These are phyloP conservation scores for Rhynchonycteris naso DNA, from an alignment of 2,797 vertebrate genomes.

Conservation along the genomic window DNA sequence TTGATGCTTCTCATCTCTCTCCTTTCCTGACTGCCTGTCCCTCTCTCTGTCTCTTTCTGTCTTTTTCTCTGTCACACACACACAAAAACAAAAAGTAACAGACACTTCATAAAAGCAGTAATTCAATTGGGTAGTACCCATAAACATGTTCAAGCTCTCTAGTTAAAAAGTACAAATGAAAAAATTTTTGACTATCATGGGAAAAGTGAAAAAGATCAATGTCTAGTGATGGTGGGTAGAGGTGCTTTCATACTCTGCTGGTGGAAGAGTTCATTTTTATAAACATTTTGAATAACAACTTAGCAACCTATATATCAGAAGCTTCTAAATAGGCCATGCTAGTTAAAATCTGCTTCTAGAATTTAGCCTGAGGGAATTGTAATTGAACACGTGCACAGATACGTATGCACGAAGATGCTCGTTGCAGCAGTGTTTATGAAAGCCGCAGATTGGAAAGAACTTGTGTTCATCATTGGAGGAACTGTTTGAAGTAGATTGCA, in stretches of 20 bases:
- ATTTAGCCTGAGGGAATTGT: slow-evolving; percentile 54
- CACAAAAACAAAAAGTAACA: not conserved
- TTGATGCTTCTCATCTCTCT: too few relatives aligned
- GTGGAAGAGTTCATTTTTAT: not conserved
- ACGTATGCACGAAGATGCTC: not conserved
- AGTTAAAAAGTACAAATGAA: slow-evolving; percentile 18
- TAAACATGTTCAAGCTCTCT: not conserved
- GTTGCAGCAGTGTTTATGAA: slow-evolving; percentile 57
- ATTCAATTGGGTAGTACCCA: not conserved
- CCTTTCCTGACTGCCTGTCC: too few relatives aligned
- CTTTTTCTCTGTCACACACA: too few relatives aligned
- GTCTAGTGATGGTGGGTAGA: not conserved
- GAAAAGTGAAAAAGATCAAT: not conserved
- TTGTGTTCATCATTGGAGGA: slow-evolving; percentile 57
- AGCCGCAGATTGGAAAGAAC: slow-evolving; percentile 68
- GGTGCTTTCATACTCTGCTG: not conserved
- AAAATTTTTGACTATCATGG: not conserved
- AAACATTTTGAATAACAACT: not conserved
- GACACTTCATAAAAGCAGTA: not conserved
- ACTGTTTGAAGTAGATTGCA: slow-evolving; percentile 58
- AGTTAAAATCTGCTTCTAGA: slow-evolving; percentile 54
- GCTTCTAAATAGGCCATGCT: not conserved
- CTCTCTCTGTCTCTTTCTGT: too few relatives aligned
- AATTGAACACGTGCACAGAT: slow-evolving; percentile 41
- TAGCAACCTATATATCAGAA: not conserved